These are phyloP conservation scores for Hypolimnas misippus DNA, from an alignment of 2,888 invertebrate genomes.

Conservation along the genomic window DNA sequence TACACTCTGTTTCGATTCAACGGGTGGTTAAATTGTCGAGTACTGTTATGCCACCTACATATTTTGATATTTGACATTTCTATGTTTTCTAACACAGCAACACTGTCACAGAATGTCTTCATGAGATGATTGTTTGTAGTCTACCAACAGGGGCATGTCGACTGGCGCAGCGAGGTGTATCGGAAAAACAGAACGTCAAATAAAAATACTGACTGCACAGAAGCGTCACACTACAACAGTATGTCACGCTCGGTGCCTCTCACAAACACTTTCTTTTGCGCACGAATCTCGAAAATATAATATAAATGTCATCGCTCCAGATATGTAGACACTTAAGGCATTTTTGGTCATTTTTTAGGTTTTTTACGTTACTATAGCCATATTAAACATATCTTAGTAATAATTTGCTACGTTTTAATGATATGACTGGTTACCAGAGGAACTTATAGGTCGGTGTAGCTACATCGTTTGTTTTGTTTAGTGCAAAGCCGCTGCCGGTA, in stretches of 20 bases:
- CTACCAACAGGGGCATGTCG: slow-evolving; percentile 60
- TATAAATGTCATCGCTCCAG: slow-evolving; percentile 35
- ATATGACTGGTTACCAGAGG: slow-evolving; percentile 46
- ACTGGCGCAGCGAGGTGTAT: slow-evolving; percentile 68
- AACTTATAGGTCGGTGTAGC: slow-evolving; percentile 70
- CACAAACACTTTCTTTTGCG: slow-evolving; percentile 77
- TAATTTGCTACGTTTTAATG: slow-evolving; percentile 16
- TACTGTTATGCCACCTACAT: slow-evolving; percentile 52
- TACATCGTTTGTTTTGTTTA: slow-evolving; percentile 74
- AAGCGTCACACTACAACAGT: slow-evolving; percentile 57
- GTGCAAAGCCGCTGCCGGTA: slow-evolving; percentile 57
- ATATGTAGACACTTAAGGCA: slow-evolving; percentile 13
- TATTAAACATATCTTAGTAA: slow-evolving; percentile 7
- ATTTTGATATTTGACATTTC: slow-evolving; percentile 25
- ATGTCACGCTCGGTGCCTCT: slow-evolving; percentile 69
- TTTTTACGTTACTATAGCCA: neutral
- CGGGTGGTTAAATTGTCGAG: slow-evolving; percentile 35
- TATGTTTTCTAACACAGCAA: neutral
- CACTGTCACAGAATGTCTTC: slow-evolving; percentile 17
- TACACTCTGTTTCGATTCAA: slow-evolving; percentile 71
- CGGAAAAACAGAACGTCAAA: slow-evolving; percentile 67
- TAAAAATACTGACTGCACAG: slow-evolving; percentile 58
- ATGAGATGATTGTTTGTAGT: slow-evolving; percentile 21
- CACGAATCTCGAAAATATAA: slow-evolving; percentile 49
- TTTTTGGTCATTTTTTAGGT: slow-evolving; percentile 5